Conservation (phyloP, 2,113 vertebrate species). For the Serilophus lunatus region DNA sequence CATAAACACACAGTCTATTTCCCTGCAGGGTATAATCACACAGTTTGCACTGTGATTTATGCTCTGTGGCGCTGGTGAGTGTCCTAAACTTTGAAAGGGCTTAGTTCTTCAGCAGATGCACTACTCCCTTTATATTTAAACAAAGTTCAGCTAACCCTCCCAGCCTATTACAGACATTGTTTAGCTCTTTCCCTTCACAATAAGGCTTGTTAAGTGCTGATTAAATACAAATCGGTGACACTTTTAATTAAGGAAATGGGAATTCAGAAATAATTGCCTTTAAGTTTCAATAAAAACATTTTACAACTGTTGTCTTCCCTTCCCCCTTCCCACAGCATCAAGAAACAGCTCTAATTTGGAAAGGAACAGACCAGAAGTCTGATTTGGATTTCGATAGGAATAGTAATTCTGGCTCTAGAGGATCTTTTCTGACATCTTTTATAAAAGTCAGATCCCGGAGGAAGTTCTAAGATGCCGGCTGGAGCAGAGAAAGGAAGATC, state of each 20-base stretch:
- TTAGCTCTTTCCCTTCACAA: conserved; percentile 53
- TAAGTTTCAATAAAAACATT: conserved; percentile 4
- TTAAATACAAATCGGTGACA: conserved; percentile 66
- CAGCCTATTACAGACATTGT: conserved; percentile 34
- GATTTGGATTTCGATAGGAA: background rate
- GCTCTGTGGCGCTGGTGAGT: conserved; percentile 70
- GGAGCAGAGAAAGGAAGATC: background rate
- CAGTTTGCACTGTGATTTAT: conserved; percentile 85
- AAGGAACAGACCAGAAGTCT: background rate
- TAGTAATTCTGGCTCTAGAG: background rate
- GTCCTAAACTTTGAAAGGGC: conserved; percentile 78
- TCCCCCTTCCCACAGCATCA: background rate
- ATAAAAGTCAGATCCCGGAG: background rate
- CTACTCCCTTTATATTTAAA: conserved; percentile 65
- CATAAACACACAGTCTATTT: conserved; percentile 86
- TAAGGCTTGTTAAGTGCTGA: conserved; percentile 37
- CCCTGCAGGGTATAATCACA: conserved; percentile 87
- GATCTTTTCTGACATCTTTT: background rate
- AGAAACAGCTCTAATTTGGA: background rate
- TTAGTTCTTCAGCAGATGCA: conserved; percentile 65
- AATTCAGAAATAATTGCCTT: conserved; percentile 33
- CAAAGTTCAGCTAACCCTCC: conserved; percentile 63
- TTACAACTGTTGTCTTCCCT: background rate
- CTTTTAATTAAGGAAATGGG: conserved; percentile 61
- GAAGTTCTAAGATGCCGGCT: background rate